Base-by-base conservation (phyloP, 92 coral and sea anemone species). In the Porites lobata region DNA sequence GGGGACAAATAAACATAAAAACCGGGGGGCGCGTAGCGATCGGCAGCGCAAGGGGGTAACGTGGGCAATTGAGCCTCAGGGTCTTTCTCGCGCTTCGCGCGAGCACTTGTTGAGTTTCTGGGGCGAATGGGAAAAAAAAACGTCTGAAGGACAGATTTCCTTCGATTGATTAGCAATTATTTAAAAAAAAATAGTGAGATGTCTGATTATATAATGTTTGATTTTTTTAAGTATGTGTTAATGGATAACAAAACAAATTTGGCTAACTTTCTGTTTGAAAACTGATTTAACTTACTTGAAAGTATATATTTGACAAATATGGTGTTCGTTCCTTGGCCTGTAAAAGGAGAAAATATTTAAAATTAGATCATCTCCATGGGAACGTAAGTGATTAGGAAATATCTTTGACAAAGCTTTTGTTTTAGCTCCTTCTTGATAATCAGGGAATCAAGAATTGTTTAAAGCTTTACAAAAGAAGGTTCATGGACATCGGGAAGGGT, bases 301-400 rank as follows among this genome's bases (percentile, higher is more conserved):
- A 26, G 7, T 38, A 38, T 38, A 52, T 69, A 32, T 69, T 70
- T 67, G 52, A 17, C 75, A 52, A 67, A 66, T 26, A 24, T 8
- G 5, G 7, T 43, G 56, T 15, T 10, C 47, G 47, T 6, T 38
- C 24, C 76, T 68, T 81, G 52, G 17, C 67, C 11, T 26, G 21
- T 9, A 2, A 54, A 69, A 81, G 56, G 14, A 26, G 12, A 29
- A 29, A 3, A 17, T 68, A 20, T 18, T 8, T 68, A 81, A 69
- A 21, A 4, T 52, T 19, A 9, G 29, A 19, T 20, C 26, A 57
- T 82, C 78, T n/a, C 86, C 26, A 70, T 82, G 11, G 78, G 71
- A 43, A 82, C 78, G n/a, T 13, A 57, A 57, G 52, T 57, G 7
- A 54, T 70, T 58, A 21, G 29, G 61, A 70, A 82, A 63, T 32